Evolutionary conservation across 2,888 invertebrate genomes (phyloP).

Genomic region (Pegoplata infirma): DNA sequence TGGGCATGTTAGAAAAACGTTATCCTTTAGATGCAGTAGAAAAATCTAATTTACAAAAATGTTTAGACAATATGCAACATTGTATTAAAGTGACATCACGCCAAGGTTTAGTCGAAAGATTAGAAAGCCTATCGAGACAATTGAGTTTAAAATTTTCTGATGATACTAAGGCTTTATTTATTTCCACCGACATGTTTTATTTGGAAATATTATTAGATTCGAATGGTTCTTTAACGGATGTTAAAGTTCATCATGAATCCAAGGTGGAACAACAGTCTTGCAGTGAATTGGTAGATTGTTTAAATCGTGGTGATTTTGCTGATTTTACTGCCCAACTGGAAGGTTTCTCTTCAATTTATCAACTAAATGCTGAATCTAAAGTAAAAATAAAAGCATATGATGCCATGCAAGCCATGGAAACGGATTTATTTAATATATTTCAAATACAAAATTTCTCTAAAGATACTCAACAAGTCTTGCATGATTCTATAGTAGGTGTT

Average conservation of each 20-base stretch:
- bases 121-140: conserved; percentile 94
- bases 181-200: conserved; percentile 98
- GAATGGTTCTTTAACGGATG: conserved; percentile 91
- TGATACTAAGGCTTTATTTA: conserved; percentile 89
- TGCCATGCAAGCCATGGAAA: conserved; percentile 93
- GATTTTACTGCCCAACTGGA: conserved; percentile 96
- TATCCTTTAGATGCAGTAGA: conserved; percentile 92
- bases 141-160: conserved; percentile 93
- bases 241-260: conserved; percentile 94
- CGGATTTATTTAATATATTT: conserved; percentile 89
- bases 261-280: conserved; percentile 91
- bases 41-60: conserved; percentile 91
- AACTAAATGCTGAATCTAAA: conserved; percentile 95
- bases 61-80: conserved; percentile 93
- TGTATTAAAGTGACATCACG: conserved; percentile 95
- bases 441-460: conserved; percentile 87
- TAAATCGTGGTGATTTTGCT: conserved; percentile 91
- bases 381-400: conserved; percentile 95
- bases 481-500: conserved; percentile 93
- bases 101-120: conserved; percentile 93
- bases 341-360: conserved; percentile 93
- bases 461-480: conserved; percentile 83
- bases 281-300: conserved; percentile 90
- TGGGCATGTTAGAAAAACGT: conserved; percentile 92
- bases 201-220: conserved; percentile 93